A percentile compares a stretch with the other conserved stretches of the same genome.
phyloP scores from a whole-genome alignment of 1,140 invertebrate genomes.

The Parapsyche elsis region DNA sequence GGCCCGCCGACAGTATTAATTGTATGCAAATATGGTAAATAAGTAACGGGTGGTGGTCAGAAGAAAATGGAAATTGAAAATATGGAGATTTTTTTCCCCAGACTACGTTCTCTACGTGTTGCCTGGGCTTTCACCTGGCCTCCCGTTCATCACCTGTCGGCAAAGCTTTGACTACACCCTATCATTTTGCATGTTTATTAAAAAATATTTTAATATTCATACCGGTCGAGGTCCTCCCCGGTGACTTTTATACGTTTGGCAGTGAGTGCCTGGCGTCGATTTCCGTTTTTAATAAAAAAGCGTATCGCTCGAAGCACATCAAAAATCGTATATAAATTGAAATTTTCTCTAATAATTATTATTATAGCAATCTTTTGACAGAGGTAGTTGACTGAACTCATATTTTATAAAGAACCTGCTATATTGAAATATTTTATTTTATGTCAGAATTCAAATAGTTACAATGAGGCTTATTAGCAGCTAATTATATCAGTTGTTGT shows the following conservation, averaged over 20 bases:
- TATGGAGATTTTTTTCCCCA: slow-evolving; percentile 3
- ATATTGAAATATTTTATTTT: no score
- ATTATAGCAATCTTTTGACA: no score
- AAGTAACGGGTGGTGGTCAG: not conserved
- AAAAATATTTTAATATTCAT: slow-evolving; percentile 54
- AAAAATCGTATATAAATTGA: not conserved
- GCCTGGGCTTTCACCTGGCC: not conserved
- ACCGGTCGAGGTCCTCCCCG: not conserved
- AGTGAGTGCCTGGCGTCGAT: not conserved
- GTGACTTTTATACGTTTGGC: not conserved
- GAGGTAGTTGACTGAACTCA: no score
- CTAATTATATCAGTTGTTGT: no score
- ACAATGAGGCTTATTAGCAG: no score
- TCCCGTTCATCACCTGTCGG: slow-evolving; percentile 37
- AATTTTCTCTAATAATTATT: not conserved
- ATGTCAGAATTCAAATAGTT: no score
- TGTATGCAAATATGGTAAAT: slow-evolving; percentile 47
- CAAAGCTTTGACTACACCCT: slow-evolving; percentile 49
- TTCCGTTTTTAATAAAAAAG: not conserved
- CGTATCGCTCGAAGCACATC: not conserved
- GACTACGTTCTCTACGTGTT: no score
- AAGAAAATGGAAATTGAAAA: slow-evolving; percentile 23
- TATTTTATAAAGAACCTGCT: no score
- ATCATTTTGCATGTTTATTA: slow-evolving; percentile 54
- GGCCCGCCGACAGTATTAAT: not conserved